Evolutionary conservation across 2,888 invertebrate genomes (phyloP), one percentile per base, ranked within the genome.

Genomic region (Chalcis sispes): DNA sequence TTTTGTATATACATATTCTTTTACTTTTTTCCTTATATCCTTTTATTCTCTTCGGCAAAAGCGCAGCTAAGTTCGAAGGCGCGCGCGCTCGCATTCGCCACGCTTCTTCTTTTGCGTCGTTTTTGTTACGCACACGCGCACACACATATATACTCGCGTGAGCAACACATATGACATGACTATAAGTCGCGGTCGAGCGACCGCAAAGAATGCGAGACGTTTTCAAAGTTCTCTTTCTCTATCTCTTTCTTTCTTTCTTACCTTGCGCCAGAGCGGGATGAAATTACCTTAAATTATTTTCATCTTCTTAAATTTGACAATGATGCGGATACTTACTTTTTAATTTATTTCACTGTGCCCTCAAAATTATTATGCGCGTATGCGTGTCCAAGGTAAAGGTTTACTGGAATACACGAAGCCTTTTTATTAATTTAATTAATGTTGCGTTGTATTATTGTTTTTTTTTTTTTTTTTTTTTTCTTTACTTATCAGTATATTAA

Each of bases 101-200:
- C 62, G 54, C 72, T 64, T 58, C 67, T 72, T 50, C 18, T 36
- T 23, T 52, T 54, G 32, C 65, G 32, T 69, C 36, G 59, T 61
- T 65, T 71, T 66, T 66, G 56, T 64, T 61, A 52, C 64, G 36
- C 27, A 20, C 32, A 36, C 40, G 20, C 29, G 40, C 65, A n/a
- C n/a, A n/a, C n/a, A n/a, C n/a, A n/a, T n/a, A n/a, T n/a, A n/a
- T n/a, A n/a, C n/a, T n/a, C n/a, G n/a, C n/a, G n/a, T n/a, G n/a
- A n/a, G n/a, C n/a, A n/a, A n/a, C n/a, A n/a, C n/a, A 27, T 66
- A 74, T 74, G 70, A 73, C 77, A 74, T 66, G 77, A 74, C 70
- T 71, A 71, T 77, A 74, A 78, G 77, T 75, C 77, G 77, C 72
- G 77, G 75, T 73, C 61, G 61, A 66, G 40, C 64, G 72, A 78